Conservation (phyloP, 2,113 vertebrate species). For the Eudyptes chrysolophus region DNA sequence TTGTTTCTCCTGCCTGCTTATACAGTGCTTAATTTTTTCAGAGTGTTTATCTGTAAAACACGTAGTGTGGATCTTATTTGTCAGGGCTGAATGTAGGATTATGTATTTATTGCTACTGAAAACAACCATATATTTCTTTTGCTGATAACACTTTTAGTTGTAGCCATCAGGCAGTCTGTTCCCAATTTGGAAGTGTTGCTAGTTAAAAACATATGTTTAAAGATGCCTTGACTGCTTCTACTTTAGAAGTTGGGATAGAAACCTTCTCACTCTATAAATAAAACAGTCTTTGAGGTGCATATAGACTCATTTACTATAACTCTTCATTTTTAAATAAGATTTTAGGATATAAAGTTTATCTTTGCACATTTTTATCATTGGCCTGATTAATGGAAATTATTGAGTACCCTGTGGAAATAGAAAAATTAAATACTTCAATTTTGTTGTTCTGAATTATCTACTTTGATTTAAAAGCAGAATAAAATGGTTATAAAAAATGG, state of each 20-base stretch:
- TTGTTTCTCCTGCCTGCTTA: not conserved
- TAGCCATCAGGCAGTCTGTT: not conserved
- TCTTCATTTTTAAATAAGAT: not conserved
- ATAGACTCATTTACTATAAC: not conserved
- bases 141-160: not conserved
- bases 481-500: not conserved
- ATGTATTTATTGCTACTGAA: not conserved
- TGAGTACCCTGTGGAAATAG: not conserved
- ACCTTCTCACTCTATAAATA: not conserved
- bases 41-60: not conserved
- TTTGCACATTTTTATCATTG: not conserved
- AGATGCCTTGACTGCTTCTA: not conserved
- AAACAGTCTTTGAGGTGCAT: not conserved
- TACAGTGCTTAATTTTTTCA: not conserved
- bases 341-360: not conserved
- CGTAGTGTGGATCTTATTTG: not conserved
- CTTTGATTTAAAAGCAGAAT: not conserved
- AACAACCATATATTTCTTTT: not conserved
- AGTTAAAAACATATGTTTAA: not conserved
- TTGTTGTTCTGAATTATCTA: not conserved
- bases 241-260: not conserved
- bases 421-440: not conserved
- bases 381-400: not conserved
- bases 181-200: not conserved
- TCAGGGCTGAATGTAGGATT: not conserved